Evolutionary conservation across 2,797 vertebrate species (phyloP), one percentile per base, ranked within the genome.

Genomic region (Dromococcyx pavoninus): DNA sequence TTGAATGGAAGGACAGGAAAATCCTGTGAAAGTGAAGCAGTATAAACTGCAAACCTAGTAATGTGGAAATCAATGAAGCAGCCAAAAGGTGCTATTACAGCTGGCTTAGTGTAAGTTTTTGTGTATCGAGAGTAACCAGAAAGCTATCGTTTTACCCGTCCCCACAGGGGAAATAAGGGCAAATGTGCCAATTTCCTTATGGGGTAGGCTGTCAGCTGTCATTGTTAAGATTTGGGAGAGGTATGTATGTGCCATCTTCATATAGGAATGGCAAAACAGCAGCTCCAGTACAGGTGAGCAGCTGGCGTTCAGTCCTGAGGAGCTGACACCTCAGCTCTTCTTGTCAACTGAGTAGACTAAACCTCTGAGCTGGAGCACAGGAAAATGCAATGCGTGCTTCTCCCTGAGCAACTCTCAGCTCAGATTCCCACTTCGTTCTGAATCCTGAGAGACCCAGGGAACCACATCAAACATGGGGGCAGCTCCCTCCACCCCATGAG

Each of bases 51-150:
- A 93, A 88, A 88, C 80, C 60, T 69, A 33, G 69, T 69, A 83
- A 95, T 95, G 81, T 77, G 85, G 76, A 96, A 96, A 96, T 95
- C 93, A 90, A 83, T 94, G 93, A 65, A 82, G 76, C 62, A 94
- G 89, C 80, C 84, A 78, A 91, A 92, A 94, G 58, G 79, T 83
- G 92, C 89, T 35, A 56, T 94, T 92, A 48, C 64, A 73, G 51
- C 64, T 88, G 81, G 46, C 57, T 92, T 51, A 65, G 64, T 73
- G 35, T n/a, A 75, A 84, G 69, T 88, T 95, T 95, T 93, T 48
- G 27, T 27, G 48, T 50, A 27, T 44, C 18, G 18, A 44, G 44
- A 44, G 44, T 17, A 44, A 44, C 44, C 44, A 50, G 79, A 65
- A 78, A 91, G 44, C 0, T 3, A 58, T 91, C 72, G 10, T 8